Conservation (phyloP, 2,113 vertebrate genomes). For the Nicator chloris region DNA sequence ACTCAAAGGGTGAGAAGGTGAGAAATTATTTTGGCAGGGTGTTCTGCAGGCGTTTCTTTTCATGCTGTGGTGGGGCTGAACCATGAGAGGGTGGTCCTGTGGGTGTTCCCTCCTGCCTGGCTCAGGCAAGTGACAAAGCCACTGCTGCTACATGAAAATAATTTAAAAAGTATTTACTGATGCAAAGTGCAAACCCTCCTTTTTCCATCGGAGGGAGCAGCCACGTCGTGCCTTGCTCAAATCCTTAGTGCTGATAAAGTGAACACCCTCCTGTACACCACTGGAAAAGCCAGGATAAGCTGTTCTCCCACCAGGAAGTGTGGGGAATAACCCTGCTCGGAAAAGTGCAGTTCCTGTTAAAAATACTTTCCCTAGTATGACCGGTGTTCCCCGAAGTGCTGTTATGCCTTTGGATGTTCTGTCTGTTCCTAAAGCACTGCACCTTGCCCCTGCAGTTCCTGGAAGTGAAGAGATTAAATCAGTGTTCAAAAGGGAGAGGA, state of each 20-base stretch:
- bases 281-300: background rate
- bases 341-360: too few species aligned
- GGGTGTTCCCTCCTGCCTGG: background rate
- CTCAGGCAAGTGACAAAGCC: background rate
- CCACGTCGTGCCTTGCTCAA: background rate
- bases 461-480: background rate
- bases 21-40: background rate
- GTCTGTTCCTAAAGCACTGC: background rate
- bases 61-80: background rate
- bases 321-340: background rate
- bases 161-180: background rate
- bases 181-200: background rate
- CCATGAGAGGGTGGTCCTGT: fast-evolving
- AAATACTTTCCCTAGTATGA: fast-evolving
- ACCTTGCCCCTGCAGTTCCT: background rate
- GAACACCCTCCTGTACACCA: fast-evolving
- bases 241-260: background rate
- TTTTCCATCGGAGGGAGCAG: background rate
- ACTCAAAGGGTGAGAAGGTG: background rate
- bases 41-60: background rate
- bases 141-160: background rate
- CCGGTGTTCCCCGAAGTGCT: background rate
- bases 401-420: fast-evolving
- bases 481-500: background rate
- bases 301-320: fast-evolving